A percentile compares a stretch with the other conserved stretches of the same genome.
Evolutionary conservation across 1,140 invertebrate species (phyloP).

Genomic region (Cydia amplana): DNA sequence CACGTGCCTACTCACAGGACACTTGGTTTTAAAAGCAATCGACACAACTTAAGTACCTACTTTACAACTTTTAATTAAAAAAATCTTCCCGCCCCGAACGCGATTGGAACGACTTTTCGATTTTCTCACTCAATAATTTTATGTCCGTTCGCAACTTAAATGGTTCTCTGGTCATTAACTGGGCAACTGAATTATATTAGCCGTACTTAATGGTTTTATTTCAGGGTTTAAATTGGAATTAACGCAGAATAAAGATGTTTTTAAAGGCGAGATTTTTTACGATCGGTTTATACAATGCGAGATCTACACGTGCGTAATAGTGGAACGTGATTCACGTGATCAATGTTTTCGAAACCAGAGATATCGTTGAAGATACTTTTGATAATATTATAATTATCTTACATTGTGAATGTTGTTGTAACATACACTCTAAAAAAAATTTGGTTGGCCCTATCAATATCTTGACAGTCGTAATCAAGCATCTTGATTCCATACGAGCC

Average conservation of each 20-base stretch:
- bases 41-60: not conserved
- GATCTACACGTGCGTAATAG: not conserved
- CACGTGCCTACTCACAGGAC: not conserved
- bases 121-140: slow-evolving; percentile 8
- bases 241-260: not conserved
- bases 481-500: no score
- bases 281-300: no score
- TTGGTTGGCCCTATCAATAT: no score
- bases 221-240: not conserved
- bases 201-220: not conserved
- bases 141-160: slow-evolving; percentile 1
- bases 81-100: slow-evolving; percentile 2
- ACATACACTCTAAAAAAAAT: no score
- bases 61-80: slow-evolving; percentile 2
- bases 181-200: slow-evolving; percentile 1
- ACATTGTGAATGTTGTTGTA: no score
- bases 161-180: slow-evolving; percentile 10
- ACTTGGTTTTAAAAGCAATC: not conserved
- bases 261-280: not conserved
- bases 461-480: no score
- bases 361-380: not conserved
- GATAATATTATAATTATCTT: no score
- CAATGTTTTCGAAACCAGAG: not conserved
- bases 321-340: slow-evolving; percentile 3
- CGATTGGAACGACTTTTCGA: not conserved